Evolutionary conservation across 1,140 invertebrate genomes (phyloP), one percentile per base, ranked within the genome.

Genomic region (Nixonia krombeini): DNA sequence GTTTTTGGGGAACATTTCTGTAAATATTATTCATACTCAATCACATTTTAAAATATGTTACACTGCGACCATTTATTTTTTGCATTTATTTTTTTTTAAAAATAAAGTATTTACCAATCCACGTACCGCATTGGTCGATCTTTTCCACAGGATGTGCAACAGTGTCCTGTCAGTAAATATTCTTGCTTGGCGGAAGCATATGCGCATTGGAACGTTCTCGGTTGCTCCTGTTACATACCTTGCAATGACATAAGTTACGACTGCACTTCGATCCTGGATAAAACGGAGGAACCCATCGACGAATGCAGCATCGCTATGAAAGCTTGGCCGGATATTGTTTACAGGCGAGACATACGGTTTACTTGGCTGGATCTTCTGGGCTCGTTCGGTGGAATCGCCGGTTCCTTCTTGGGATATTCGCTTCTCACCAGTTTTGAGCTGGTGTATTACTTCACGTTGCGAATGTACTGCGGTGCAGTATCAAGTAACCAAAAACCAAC

Each of bases 351-450:
- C 76, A 90, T 93, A 1, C 83, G 91, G 12, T 93, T 93, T 71
- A 91, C 91, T 35, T 92, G 91, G 91, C 89, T 93, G 0, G 91
- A 93, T 84, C 83, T 93, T 29, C 73, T 93, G 29, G 91, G 87
- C 2, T 87, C 87, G 0, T 87, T 88, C 46, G 87, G 87, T 2
- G 91, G 91, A 18, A 92, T 93, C 47, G 91, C 91, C 4, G 91
- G 92, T 5, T 84, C 93, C 1, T 93, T 93, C 77, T 77, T 93
- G 0, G 92, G 91, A 0, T 93, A 92, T 76, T 92, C 90, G 10
- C 74, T 93, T 17, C 76, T 93, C 0, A 91, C 90, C 0, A 90
- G 89, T 0, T 89, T 92, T 0, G 91, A 93, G 78, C 82, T 93
- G 4, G 78, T 91, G 7, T 92, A 92, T 73, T 93, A 91, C 69